Percentiles rank a stretch among this genome's conserved stretches.
phyloP scores from a whole-genome alignment of 2,888 invertebrate species.

The Artemia sinica region DNA sequence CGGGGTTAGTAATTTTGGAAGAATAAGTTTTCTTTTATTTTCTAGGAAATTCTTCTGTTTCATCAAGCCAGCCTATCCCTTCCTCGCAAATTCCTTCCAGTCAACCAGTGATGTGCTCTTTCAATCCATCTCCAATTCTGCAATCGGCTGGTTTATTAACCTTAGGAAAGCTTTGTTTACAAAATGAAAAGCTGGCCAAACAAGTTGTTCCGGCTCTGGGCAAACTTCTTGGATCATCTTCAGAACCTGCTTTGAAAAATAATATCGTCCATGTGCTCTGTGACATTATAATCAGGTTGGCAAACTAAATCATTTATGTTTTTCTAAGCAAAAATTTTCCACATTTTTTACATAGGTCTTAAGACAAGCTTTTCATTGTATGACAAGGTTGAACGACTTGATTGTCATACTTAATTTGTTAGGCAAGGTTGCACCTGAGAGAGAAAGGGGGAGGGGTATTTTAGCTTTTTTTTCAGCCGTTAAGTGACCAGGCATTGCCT shows the following conservation, averaged over 20 bases:
- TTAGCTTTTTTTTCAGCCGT: no score
- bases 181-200: slow-evolving; percentile 45
- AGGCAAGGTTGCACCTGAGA: no score
- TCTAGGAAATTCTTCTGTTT: not conserved
- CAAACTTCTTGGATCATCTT: slow-evolving; percentile 38
- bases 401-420: no score
- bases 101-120: not conserved
- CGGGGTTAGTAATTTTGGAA: no score
- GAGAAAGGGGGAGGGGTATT: no score
- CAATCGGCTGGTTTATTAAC: slow-evolving; percentile 26
- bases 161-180: slow-evolving; percentile 44
- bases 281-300: slow-evolving; percentile 46
- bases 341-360: no score
- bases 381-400: no score
- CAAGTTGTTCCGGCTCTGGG: slow-evolving; percentile 45
- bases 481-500: no score
- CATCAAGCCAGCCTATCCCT: slow-evolving; percentile 3
- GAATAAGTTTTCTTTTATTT: no score
- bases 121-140: slow-evolving; percentile 25
- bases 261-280: slow-evolving; percentile 48
- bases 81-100: slow-evolving; percentile 11
- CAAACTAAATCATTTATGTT: slow-evolving; percentile 1
- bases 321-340: not conserved
- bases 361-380: no score
- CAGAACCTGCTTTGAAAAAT: slow-evolving; percentile 41